Percentiles rank a stretch among this genome's conserved stretches.
phyloP scores from a whole-genome alignment of 2,113 vertebrate genomes.

The Serilophus lunatus region DNA sequence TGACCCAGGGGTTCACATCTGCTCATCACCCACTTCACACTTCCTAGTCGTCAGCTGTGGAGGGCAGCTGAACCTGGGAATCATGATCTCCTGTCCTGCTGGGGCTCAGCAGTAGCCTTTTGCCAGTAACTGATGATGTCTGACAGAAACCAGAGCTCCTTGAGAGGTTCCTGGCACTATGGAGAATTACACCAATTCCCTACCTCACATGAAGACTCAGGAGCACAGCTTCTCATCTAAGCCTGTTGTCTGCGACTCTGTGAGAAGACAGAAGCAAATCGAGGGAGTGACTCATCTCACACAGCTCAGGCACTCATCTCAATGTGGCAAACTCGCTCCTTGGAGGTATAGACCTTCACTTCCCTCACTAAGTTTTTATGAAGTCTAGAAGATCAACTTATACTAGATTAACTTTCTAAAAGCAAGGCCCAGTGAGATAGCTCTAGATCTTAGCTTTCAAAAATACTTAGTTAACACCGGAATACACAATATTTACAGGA shows the following conservation, averaged over 20 bases:
- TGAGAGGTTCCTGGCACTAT: not conserved
- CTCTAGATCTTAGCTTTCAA: not conserved
- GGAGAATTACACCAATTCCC: not conserved
- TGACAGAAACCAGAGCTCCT: not conserved
- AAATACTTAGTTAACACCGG: not conserved
- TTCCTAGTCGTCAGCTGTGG: not conserved
- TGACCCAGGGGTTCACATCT: not conserved
- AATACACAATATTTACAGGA: not conserved
- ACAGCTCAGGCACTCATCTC: not conserved
- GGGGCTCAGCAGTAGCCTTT: not conserved
- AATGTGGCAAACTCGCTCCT: not conserved
- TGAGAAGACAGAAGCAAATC: not conserved
- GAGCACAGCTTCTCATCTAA: not conserved
- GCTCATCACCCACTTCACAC: not conserved
- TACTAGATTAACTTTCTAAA: not conserved
- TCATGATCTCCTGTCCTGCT: rapidly evolving
- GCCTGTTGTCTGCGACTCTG: not conserved
- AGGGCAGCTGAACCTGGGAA: not conserved
- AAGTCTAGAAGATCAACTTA: not conserved
- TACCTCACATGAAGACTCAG: not conserved
- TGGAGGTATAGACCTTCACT: not conserved
- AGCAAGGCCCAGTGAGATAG: not conserved
- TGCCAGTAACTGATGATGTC: not conserved
- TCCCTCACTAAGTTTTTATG: not conserved
- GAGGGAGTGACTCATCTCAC: rapidly evolving